phyloP scores from a whole-genome alignment of 2,113 vertebrate species.

The Pterophyllum scalare region DNA sequence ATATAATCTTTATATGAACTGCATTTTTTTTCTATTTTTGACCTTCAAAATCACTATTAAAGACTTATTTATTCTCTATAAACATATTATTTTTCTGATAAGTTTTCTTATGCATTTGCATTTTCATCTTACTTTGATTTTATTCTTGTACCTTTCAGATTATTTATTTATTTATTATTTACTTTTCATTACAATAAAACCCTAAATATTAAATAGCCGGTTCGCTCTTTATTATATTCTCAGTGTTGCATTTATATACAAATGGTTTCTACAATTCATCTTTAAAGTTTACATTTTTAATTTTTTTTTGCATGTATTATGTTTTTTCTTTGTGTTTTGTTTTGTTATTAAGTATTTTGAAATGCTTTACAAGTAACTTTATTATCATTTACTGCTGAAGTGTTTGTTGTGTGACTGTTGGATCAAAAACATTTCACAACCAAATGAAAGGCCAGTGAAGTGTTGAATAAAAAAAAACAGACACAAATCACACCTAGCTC shows the following conservation, averaged over 20 bases:
- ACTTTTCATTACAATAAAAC: no score
- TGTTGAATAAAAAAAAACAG: accelerated
- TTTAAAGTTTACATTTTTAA: background rate
- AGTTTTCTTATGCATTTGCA: background rate
- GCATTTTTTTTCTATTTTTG: background rate
- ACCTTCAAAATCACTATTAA: background rate
- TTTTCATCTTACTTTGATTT: background rate
- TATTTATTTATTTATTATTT: no score
- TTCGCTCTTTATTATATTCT: no score
- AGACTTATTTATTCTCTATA: background rate
- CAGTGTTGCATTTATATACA: background rate
- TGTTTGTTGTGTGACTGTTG: background rate
- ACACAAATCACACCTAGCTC: background rate
- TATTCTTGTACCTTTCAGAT: background rate
- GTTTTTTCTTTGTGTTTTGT: background rate
- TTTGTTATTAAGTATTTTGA: background rate
- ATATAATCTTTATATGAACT: background rate
- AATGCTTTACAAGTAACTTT: background rate
- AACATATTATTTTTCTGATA: background rate
- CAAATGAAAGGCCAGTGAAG: background rate
- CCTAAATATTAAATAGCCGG: no score
- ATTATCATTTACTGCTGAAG: background rate
- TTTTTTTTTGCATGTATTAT: background rate
- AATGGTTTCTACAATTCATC: background rate
- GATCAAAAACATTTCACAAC: background rate